Conservation (phyloP, 1,140 invertebrate species). For the Caenorhabditis briggsae region DNA sequence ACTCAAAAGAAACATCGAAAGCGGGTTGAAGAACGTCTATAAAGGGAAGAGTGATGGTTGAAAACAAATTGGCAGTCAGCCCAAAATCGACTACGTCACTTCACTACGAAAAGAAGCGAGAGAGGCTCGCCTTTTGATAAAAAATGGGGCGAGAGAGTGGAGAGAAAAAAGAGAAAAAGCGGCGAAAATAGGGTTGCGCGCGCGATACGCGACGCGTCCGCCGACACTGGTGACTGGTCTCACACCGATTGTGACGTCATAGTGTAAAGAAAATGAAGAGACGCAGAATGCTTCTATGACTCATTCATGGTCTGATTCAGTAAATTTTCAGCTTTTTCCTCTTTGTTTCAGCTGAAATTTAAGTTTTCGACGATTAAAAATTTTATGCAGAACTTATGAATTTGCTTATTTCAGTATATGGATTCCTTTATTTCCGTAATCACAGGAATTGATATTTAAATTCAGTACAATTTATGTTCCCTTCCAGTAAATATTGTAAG, state of each 20-base stretch:
- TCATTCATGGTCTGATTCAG: background rate
- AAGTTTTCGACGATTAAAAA: background rate
- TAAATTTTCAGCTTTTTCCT: background rate
- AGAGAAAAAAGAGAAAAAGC: constrained; percentile 47
- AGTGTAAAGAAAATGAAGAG: background rate
- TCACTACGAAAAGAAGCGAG: constrained; percentile 35
- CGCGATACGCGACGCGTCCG: constrained; percentile 26
- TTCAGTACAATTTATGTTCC: too few species aligned
- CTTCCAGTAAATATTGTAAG: background rate
- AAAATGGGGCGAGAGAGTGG: constrained; percentile 24
- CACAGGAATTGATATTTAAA: too few species aligned
- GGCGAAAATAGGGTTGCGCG: constrained; percentile 20
- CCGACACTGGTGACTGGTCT: background rate
- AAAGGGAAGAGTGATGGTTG: background rate
- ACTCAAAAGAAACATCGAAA: constrained; percentile 1
- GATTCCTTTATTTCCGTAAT: too few species aligned
- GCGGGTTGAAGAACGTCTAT: background rate
- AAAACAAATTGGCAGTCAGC: constrained; percentile 48
- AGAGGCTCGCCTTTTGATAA: constrained; percentile 50
- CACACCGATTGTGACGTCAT: constrained; percentile 40
- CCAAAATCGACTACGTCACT: constrained; percentile 54
- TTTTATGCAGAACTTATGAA: too few species aligned
- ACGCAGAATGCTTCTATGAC: constrained; percentile 37
- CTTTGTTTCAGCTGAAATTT: background rate
- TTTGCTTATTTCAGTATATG: too few species aligned